Conservation (phyloP, 2,888 invertebrate genomes). For the Ophion ventricosus region DNA sequence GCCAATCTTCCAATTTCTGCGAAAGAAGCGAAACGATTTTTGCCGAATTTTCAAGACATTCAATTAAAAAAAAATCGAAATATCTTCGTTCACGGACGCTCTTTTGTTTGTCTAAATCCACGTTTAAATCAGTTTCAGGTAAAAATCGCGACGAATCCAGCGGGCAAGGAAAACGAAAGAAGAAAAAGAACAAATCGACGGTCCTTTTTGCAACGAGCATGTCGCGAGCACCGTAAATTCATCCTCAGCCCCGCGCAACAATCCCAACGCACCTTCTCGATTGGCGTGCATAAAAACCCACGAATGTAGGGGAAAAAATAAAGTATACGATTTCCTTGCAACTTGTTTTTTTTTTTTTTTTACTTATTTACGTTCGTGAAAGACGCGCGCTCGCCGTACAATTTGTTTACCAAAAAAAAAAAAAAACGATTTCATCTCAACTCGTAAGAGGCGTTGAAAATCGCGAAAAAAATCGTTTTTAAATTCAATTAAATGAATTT, state of each 20-base stretch:
- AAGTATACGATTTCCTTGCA: conserved; percentile 25
- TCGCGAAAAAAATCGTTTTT: too few species aligned
- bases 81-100: too few species aligned
- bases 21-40: too few species aligned
- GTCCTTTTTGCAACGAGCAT: conserved; percentile 89
- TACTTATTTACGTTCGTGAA: too few species aligned
- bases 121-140: conserved; percentile 14
- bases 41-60: too few species aligned
- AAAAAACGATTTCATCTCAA: too few species aligned
- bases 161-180: conserved; percentile 85
- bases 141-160: conserved; percentile 39
- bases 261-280: too few species aligned
- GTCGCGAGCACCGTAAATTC: conserved; percentile 76
- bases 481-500: too few species aligned
- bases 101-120: not conserved
- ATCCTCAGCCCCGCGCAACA: not conserved
- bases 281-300: too few species aligned
- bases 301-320: not conserved
- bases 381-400: conserved; percentile 32
- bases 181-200: conserved; percentile 91
- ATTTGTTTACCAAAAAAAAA: conserved; percentile 30
- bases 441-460: too few species aligned
- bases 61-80: too few species aligned
- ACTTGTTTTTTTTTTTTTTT: conserved; percentile 23
- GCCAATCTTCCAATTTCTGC: too few species aligned